Base-by-base conservation (phyloP, 2,888 invertebrate species). In the Eustalomyia histrio region DNA sequence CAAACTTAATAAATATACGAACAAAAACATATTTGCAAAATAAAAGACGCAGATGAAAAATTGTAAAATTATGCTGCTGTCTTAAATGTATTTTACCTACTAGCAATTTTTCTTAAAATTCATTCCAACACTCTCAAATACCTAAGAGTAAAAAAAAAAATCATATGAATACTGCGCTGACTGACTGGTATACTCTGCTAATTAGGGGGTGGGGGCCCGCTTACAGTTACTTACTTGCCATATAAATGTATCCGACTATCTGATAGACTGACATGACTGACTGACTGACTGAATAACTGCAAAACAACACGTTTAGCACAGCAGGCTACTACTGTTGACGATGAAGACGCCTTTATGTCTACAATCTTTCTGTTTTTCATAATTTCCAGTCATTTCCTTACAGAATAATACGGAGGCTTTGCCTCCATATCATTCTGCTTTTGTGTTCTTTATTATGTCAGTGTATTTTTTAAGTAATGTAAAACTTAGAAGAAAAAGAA, bases 291-390 rank as follows among this genome's bases (percentile, higher is more conserved):
- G 10, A 10, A 50, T 67, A 24, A 18, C 29, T 60, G 17, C 14
- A 18, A 16, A 7, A 35, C 35, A 43, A 47, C 29, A 57, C 7
- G 10, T 21, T 10, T 14, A 39, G 16, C 39, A 29, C 50, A 61
- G 29, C 52, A 74, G 43, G 64, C 18, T 24, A 39, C 18, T 24
- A 39, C 17, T 35, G 35, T 33, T 61, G 33, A 71, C 39, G 52
- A 52, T 60, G 64, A 52, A 58, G 73, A 80, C 64, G 72, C 53
- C 80, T 73, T 73, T 43, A 76, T 73, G 76, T 68, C 72, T 72
- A 68, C 16, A 39, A 12, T 12, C 12, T 58, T 50, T 9, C 10
- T 55, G 10, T n/a, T n/a, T n/a, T n/a, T n/a, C n/a, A n/a, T n/a
- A n/a, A n/a, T n/a, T n/a, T n/a, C n/a, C n/a, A n/a, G n/a, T n/a